These are phyloP conservation scores for Phrynocephalus vlangalii DNA, from an alignment of 2,797 vertebrate species.

Conservation along the genomic window DNA sequence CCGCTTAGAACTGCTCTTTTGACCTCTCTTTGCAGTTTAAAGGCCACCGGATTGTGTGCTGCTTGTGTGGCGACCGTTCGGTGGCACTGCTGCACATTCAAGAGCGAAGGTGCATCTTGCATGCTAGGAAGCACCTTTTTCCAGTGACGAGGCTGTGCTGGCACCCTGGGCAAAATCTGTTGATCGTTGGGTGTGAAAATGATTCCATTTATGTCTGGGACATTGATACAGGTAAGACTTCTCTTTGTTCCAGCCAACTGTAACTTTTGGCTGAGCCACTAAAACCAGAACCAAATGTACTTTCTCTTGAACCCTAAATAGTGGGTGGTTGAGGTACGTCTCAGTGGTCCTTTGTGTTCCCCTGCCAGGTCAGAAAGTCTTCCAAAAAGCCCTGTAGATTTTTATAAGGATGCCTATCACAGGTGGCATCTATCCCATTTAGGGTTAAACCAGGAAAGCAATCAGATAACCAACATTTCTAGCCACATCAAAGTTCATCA, in stretches of 20 bases:
- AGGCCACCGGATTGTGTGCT: constrained; percentile 74
- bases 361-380: too few relatives aligned
- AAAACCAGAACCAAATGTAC: background rate
- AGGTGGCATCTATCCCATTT: too few relatives aligned
- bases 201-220: constrained; percentile 83
- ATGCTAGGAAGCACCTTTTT: constrained; percentile 81
- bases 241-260: background rate
- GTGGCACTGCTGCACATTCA: constrained; percentile 80
- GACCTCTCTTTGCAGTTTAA: constrained; percentile 67
- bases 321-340: background rate
- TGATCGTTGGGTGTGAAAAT: constrained; percentile 81
- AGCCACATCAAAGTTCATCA: too few relatives aligned
- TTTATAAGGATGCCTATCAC: too few relatives aligned
- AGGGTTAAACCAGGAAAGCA: too few relatives aligned
- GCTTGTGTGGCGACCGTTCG: constrained; percentile 78
- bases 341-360: background rate
- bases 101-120: constrained; percentile 72
- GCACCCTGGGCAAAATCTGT: constrained; percentile 77
- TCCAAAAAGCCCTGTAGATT: too few relatives aligned
- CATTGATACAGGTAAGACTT: constrained; percentile 79
- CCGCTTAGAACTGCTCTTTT: background rate
- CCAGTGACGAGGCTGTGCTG: constrained; percentile 79
- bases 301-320: background rate
- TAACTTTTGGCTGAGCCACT: too few relatives aligned
- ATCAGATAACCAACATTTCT: too few relatives aligned